Conservation (phyloP, 2,797 vertebrate species). For the Perdix hodgsoniae region DNA sequence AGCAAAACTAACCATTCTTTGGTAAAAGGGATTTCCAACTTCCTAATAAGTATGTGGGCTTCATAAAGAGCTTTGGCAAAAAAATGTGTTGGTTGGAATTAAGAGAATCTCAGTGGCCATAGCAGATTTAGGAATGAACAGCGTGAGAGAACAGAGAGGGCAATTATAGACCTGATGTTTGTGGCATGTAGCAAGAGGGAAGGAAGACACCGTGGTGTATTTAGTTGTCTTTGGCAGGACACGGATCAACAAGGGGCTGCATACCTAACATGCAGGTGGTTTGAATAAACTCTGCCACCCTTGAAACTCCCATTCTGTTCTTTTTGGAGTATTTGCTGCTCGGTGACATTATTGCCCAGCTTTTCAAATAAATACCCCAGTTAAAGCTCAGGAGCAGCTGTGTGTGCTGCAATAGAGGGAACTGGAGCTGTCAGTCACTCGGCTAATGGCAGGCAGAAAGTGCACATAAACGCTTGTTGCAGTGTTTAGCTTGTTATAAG, state of each 20-base stretch:
- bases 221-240: neutral
- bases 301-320: neutral
- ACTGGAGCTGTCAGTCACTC: constrained; percentile 2
- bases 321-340: neutral
- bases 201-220: neutral
- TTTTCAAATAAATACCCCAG: constrained; percentile 5
- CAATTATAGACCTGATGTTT: neutral
- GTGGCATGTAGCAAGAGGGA: neutral
- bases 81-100: neutral
- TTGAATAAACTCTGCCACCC: neutral
- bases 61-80: neutral
- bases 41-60: neutral
- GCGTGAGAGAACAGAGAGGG: neutral
- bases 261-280: neutral
- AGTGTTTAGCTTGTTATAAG: neutral
- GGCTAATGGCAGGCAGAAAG: neutral
- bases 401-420: neutral
- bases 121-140: neutral
- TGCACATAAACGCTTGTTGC: neutral
- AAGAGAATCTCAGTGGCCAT: neutral
- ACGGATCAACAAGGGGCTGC: neutral
- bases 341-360: neutral
- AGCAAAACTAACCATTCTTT: neutral
- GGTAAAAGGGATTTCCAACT: neutral
- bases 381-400: constrained; percentile 10